Base-by-base conservation (phyloP, 2,888 invertebrate species). In the Drosophila nr. fundita region DNA sequence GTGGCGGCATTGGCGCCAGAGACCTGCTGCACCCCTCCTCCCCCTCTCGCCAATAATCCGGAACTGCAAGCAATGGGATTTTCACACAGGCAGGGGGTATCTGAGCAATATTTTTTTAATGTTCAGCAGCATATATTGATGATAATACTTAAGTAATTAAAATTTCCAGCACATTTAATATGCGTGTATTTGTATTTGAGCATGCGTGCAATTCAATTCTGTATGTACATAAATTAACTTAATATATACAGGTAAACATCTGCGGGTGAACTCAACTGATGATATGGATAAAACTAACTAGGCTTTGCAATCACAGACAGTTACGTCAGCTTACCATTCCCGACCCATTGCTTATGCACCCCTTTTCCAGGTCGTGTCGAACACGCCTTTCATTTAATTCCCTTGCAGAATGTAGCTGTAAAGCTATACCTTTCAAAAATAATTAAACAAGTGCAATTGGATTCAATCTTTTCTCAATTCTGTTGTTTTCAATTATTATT, bases 1-100 rank as follows among this genome's bases (percentile, higher is more conserved):
- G 24, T 27, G 61, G 62, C 55, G 60, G 57, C 62, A 75, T 59
- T 66, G 76, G 76, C 66, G 71, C 77, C 70, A 38, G 45, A 45
- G 15, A 45, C 45, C 24, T 24, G 45, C 45, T 24, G 8, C 45
- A 8, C 67, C 38, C 73, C 52, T 27, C 38, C 30, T 2, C 11
- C 40, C 34, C 27, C 24, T 2, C 7, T 30, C 30, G 15, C 18
- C 8, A 18, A 38, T n/a, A 30, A 15, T 21, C 7, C n/a, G 21
- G 59, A 72, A 60, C 50, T 49, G 70, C 70, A 72, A 57, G n/a
- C 45, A 24, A 24, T 45, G 24, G 24, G 24, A 45, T 24, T 45
- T 45, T 24, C 45, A 45, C 24, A 45, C 45, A 24, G 24, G 15
- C 45, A 24, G 45, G 24, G 45, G 45, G 2, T 4, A 8, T 24